phyloP scores from a whole-genome alignment of 1,140 invertebrate species.

The Diachasmimorpha longicaudata region DNA sequence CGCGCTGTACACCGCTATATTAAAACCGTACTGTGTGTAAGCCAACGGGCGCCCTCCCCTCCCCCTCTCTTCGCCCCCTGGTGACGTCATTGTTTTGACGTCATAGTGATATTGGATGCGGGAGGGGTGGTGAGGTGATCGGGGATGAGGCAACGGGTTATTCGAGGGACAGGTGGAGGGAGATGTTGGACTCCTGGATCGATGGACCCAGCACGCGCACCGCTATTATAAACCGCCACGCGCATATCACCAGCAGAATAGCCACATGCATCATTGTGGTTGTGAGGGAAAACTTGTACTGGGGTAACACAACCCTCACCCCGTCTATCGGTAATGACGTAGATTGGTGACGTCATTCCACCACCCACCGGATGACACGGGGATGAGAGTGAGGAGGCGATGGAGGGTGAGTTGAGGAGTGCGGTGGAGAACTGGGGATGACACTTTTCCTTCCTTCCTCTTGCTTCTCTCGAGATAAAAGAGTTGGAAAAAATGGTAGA shows the following conservation, averaged over 20 bases:
- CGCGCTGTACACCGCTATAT: conserved; percentile 58
- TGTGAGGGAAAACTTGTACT: not conserved
- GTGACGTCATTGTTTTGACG: conserved; percentile 7
- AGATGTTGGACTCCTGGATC: not conserved
- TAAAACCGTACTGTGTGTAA: conserved; percentile 61
- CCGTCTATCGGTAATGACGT: not conserved
- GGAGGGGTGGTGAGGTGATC: not conserved
- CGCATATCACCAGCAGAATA: not conserved
- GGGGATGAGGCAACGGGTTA: not conserved
- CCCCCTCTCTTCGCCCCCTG: too few relatives aligned
- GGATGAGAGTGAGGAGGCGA: not conserved
- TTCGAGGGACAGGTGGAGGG: not conserved
- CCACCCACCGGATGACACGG: not conserved
- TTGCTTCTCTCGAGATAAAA: not conserved
- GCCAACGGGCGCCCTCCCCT: not conserved
- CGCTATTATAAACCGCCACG: not conserved
- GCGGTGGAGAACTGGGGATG: not conserved
- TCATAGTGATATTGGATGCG: not conserved
- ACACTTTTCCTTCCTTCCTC: not conserved
- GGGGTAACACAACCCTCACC: not conserved
- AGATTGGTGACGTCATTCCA: not conserved
- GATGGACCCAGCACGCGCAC: not conserved
- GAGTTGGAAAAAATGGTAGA: not conserved
- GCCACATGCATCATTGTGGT: not conserved
- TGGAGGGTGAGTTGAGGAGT: not conserved